A percentile compares a stretch with the other conserved stretches of the same genome.
phyloP scores from a whole-genome alignment of 1,140 invertebrate genomes.

The Asbolus verrucosus region DNA sequence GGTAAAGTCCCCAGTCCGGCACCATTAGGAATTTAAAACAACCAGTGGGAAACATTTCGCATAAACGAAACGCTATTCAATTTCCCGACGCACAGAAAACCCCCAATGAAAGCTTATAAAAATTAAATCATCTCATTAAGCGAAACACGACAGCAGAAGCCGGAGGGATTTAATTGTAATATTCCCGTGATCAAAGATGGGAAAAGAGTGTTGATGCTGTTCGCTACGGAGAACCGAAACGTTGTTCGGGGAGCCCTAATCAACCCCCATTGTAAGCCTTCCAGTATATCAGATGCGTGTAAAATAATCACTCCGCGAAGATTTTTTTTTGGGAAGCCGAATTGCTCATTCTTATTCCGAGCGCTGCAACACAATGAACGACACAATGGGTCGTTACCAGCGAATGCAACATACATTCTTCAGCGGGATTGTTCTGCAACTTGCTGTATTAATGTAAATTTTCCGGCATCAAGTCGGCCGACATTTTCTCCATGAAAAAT shows the following conservation, averaged over 20 bases:
- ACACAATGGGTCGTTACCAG: slow-evolving; percentile 28
- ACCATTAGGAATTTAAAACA: neutral
- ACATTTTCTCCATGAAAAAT: slow-evolving; percentile 16
- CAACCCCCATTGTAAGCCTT: slow-evolving; percentile 5
- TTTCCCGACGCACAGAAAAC: too few relatives aligned
- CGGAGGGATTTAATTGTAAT: neutral
- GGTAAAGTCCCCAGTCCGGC: neutral
- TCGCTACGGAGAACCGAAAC: neutral
- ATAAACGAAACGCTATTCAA: too few relatives aligned
- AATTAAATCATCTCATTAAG: neutral
- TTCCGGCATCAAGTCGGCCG: neutral
- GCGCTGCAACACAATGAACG: slow-evolving; percentile 13
- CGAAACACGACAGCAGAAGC: too few relatives aligned
- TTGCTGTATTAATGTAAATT: slow-evolving; percentile 24
- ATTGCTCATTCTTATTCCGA: slow-evolving; percentile 27
- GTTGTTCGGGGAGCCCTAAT: too few relatives aligned
- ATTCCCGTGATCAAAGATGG: too few relatives aligned
- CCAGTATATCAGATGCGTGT: too few relatives aligned
- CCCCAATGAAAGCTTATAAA: neutral
- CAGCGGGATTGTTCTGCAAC: slow-evolving; percentile 27
- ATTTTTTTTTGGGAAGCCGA: neutral
- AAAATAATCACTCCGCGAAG: slow-evolving; percentile 1
- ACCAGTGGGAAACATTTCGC: neutral
- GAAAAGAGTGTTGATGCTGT: too few relatives aligned
- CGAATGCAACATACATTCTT: slow-evolving; percentile 33